These are phyloP conservation scores for Petrocephalus microphthalmus DNA, from an alignment of 2,113 vertebrate species.

Conservation along the genomic window DNA sequence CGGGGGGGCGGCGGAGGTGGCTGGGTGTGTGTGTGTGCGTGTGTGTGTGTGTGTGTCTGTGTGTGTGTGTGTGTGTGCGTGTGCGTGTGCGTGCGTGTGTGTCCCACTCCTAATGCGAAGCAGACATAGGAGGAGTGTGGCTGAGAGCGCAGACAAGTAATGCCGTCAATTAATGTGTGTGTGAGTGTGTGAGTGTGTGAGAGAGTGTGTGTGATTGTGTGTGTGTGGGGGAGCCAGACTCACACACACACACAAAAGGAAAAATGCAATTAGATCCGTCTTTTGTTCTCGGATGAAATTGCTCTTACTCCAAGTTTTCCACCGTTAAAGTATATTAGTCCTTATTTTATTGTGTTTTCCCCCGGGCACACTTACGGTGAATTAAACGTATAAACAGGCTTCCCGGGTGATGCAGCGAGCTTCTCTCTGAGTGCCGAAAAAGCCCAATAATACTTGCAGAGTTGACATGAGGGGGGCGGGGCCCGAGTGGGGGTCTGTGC, in stretches of 20 bases:
- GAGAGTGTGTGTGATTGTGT: too few species aligned
- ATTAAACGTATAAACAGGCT: conserved; percentile 41
- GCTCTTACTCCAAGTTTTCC: conserved; percentile 39
- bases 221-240: too few species aligned
- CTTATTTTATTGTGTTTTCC: conserved; percentile 38
- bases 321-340: conserved; percentile 37
- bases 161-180: conserved; percentile 32
- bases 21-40: conserved; percentile 34
- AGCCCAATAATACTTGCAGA: background rate
- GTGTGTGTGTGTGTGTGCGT: too few species aligned
- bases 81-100: too few species aligned
- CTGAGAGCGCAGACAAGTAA: conserved; percentile 17
- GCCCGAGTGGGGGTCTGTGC: background rate
- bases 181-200: too few species aligned
- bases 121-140: conserved; percentile 28
- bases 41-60: too few species aligned
- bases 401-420: conserved; percentile 12
- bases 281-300: conserved; percentile 41
- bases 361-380: conserved; percentile 32
- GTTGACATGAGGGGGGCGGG: background rate
- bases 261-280: conserved; percentile 24
- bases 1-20: conserved; percentile 23
- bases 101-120: conserved; percentile 32
- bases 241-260: background rate
- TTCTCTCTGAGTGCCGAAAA: background rate